Conservation (phyloP, 2,113 vertebrate genomes). For the Callipepla californica region DNA sequence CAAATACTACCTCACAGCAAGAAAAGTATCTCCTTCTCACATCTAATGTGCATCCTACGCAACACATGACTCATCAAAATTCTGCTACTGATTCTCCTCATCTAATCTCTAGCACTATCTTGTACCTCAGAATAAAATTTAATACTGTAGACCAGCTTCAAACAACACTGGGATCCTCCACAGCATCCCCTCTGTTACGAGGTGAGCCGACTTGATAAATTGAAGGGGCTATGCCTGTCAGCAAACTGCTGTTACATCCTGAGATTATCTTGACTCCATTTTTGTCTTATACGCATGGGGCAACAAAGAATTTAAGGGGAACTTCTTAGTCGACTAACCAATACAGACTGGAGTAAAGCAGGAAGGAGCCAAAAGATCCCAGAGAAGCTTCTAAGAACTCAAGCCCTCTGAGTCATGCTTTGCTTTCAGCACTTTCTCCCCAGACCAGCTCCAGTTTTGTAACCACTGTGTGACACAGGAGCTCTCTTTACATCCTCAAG, state of each 20-base stretch:
- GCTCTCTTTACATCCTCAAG: background rate
- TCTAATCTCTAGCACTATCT: background rate
- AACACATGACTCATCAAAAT: background rate
- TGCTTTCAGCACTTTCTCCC: background rate
- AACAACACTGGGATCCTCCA: accelerated
- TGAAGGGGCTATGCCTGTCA: background rate
- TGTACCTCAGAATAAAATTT: background rate
- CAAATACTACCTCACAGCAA: background rate
- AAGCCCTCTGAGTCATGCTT: background rate
- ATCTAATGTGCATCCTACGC: background rate
- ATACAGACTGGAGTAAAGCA: background rate
- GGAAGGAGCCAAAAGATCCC: background rate
- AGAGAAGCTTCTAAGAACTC: background rate
- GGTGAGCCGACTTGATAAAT: background rate
- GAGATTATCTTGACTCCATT: background rate
- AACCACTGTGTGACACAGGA: background rate
- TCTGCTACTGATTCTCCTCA: background rate
- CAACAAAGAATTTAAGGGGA: background rate
- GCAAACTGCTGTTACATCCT: background rate
- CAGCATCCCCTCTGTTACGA: background rate
- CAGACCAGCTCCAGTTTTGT: background rate
- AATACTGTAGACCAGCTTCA: background rate
- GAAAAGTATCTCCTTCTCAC: background rate
- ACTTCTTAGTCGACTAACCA: background rate
- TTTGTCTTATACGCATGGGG: background rate